Base-by-base conservation (phyloP, 2,113 vertebrate genomes). In the Channa argus region DNA sequence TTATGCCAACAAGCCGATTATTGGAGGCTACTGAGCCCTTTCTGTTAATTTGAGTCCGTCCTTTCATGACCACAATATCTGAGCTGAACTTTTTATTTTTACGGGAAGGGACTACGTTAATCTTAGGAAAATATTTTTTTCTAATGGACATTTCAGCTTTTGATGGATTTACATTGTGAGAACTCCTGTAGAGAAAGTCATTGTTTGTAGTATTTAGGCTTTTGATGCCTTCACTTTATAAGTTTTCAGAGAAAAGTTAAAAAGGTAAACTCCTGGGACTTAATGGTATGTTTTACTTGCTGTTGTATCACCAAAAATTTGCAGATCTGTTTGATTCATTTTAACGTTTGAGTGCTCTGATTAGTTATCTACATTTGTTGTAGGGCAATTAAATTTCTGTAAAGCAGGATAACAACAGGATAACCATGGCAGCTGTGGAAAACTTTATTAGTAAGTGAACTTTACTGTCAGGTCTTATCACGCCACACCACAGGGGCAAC, bases 1-100 rank as follows among this genome's bases (percentile, higher is more conserved):
- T 71, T 77, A 79, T 87, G 71, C 71, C 86, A 86, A 83, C 90
- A 93, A 94, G 91, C 92, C 92, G 93, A 94, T 94, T 94, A 94
- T 50, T 79, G 55, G 67, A 77, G 88, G 86, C 86, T 73, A 81
- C 80, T 87, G 83, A 86, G 79, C 53, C 70, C 72, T 80, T 66
- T 65, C 75, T 58, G 78, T 76, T 79, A 75, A 59, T 86, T 62
- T 82, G 55, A 15, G 56, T 77, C 74, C 53, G 54, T 71, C 63
- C 66, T 56, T 34, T 67, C 72, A 59, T 43, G 39, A 65, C 71
- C 78, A 34, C 24, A 44, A 3, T 50, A 49, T 38, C 68, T 51
- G 41, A 8, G 73, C 50, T 33, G 14, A 72, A 52, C 47, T 71
- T 83, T 61, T 6, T 11, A 0, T 49, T 66, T n/a, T 14, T 14